Evolutionary conservation across 2,113 vertebrate genomes (phyloP).

Genomic region (Serilophus lunatus): DNA sequence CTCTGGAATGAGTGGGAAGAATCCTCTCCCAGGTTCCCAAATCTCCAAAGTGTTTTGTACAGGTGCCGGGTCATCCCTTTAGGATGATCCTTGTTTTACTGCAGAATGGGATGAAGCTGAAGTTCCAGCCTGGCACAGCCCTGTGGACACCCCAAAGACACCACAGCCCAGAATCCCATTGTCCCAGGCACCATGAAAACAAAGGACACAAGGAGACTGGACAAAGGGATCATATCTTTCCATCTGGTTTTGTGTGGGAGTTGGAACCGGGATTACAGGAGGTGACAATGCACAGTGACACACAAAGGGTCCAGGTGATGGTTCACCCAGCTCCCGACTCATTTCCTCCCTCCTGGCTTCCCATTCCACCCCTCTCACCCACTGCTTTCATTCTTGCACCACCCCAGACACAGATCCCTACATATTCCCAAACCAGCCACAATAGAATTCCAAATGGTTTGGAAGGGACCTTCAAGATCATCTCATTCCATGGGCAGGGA

Average conservation of each 20-base stretch:
- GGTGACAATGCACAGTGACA: not conserved
- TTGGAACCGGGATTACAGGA: not conserved
- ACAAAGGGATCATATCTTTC: not conserved
- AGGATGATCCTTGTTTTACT: not conserved
- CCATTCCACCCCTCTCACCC: not conserved
- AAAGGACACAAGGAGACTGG: not conserved
- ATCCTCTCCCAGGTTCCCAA: not conserved
- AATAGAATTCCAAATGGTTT: not conserved
- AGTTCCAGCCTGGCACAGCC: not conserved
- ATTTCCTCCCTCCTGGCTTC: not conserved
- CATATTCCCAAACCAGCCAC: not conserved
- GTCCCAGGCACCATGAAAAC: not conserved
- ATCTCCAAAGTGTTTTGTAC: not conserved
- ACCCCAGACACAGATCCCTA: not conserved
- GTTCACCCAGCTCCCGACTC: accelerated
- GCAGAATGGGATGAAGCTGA: not conserved
- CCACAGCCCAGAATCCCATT: not conserved
- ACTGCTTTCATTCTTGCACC: not conserved
- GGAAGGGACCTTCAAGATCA: not conserved
- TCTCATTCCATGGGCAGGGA: not conserved
- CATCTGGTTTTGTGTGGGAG: not conserved
- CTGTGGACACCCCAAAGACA: not conserved
- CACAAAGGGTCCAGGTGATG: accelerated
- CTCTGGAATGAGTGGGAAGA: not conserved
- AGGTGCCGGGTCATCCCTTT: not conserved